Evolutionary conservation across 1,140 invertebrate genomes (phyloP).

Genomic region (Scaptomyza montana): DNA sequence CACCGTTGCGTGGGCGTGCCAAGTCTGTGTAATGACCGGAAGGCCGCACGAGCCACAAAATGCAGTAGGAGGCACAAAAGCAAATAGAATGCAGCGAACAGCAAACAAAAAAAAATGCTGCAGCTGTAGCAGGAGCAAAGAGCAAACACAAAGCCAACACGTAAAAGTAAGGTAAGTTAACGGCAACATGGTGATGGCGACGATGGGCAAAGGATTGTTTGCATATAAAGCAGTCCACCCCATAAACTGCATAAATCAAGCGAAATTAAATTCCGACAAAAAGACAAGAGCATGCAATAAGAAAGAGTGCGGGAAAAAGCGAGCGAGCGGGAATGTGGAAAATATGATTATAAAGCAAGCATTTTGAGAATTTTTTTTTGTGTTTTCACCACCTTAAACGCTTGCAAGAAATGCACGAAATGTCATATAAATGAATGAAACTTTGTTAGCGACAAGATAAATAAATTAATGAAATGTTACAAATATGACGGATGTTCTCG

Average conservation of each 20-base stretch:
- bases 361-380: conserved; percentile 60
- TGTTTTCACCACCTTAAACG: conserved; percentile 51
- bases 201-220: conserved; percentile 45
- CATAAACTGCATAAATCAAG: conserved; percentile 75
- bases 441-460: conserved; percentile 8
- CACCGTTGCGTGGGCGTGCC: conserved; percentile 35
- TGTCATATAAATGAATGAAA: conserved; percentile 2
- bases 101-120: conserved; percentile 18
- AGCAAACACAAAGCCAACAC: conserved; percentile 38
- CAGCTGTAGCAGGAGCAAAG: conserved; percentile 17
- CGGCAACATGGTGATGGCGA: conserved; percentile 54
- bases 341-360: conserved; percentile 54
- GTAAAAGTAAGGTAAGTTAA: conserved; percentile 62
- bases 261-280: conserved; percentile 70
- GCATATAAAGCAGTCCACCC: conserved; percentile 50
- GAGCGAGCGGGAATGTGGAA: conserved; percentile 31
- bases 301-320: conserved; percentile 13
- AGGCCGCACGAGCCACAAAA: conserved; percentile 47
- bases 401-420: conserved; percentile 37
- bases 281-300: conserved; percentile 34
- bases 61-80: conserved; percentile 53
- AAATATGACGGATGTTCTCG: background rate
- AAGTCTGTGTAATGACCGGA: conserved; percentile 74
- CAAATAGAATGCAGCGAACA: conserved; percentile 59
- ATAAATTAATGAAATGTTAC: background rate